These are phyloP conservation scores for Philaethria dido DNA, from an alignment of 2,888 invertebrate genomes.

Conservation along the genomic window DNA sequence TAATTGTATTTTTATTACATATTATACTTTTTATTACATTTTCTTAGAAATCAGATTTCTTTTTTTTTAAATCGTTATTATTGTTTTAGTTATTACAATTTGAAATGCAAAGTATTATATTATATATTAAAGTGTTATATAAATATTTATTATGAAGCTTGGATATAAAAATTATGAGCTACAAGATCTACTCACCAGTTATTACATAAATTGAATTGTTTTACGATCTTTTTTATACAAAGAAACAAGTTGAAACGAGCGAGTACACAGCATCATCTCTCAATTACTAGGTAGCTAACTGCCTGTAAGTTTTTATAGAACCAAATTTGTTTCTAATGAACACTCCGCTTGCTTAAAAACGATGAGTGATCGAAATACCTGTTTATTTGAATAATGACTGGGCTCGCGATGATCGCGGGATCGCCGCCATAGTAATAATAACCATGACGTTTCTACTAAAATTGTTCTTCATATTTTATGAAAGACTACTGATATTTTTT, in stretches of 20 bases:
- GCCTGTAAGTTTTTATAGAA: slow-evolving; percentile 20
- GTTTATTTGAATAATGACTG: slow-evolving; percentile 22
- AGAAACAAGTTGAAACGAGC: not conserved
- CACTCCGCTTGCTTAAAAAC: slow-evolving; percentile 18
- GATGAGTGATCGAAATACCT: slow-evolving; percentile 25
- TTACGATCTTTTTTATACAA: not conserved
- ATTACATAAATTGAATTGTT: not conserved
- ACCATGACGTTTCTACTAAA: not conserved
- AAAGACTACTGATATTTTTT: not conserved
- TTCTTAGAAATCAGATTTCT: too few relatives aligned
- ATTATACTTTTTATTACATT: too few relatives aligned
- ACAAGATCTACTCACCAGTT: not conserved
- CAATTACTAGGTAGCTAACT: slow-evolving; percentile 27
- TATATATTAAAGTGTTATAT: too few relatives aligned
- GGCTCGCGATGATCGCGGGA: not conserved
- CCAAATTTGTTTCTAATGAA: slow-evolving; percentile 24
- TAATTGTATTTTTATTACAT: too few relatives aligned
- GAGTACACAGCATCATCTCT: slow-evolving; percentile 1
- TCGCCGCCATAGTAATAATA: not conserved
- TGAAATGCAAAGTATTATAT: too few relatives aligned
- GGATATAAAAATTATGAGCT: too few relatives aligned
- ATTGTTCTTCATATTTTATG: not conserved
- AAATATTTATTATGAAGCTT: too few relatives aligned
- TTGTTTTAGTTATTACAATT: too few relatives aligned
- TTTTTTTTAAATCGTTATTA: too few relatives aligned